phyloP scores from a whole-genome alignment of 2,797 vertebrate genomes.

The Hemitrygon akajei region DNA sequence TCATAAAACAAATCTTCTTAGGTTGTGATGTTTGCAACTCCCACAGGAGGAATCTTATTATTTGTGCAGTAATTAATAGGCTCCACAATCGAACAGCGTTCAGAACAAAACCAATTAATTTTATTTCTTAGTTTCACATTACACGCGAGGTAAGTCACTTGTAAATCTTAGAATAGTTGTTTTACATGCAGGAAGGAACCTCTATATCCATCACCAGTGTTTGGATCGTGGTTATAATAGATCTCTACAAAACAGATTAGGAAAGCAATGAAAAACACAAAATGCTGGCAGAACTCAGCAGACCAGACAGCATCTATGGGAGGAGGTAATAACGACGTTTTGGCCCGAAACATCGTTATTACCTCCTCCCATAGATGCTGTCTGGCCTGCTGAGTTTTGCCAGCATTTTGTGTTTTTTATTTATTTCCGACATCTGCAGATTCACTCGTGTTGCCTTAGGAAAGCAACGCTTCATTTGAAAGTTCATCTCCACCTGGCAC shows the following conservation, averaged over 20 bases:
- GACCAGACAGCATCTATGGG: no score
- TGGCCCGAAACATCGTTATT: no score
- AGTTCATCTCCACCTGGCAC: neutral
- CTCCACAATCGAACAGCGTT: neutral
- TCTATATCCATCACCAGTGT: neutral
- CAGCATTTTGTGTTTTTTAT: no score
- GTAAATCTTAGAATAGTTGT: neutral
- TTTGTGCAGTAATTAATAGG: slow-evolving; percentile 9
- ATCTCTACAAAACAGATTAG: neutral
- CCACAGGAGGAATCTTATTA: slow-evolving; percentile 17
- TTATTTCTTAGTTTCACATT: neutral
- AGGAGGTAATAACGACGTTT: no score
- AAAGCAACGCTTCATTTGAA: neutral
- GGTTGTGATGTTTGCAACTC: neutral
- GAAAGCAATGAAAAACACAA: no score
- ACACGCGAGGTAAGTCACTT: neutral
- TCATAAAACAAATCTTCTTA: slow-evolving; percentile 6
- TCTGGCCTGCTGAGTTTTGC: no score
- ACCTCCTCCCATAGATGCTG: no score
- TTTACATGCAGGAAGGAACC: neutral
- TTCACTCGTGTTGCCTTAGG: no score
- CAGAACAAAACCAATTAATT: neutral
- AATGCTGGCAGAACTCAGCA: no score
- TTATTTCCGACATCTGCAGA: no score
- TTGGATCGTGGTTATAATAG: neutral